Evolutionary conservation across 2,113 vertebrate species (phyloP).

Genomic region (Triplophysa tibetana): DNA sequence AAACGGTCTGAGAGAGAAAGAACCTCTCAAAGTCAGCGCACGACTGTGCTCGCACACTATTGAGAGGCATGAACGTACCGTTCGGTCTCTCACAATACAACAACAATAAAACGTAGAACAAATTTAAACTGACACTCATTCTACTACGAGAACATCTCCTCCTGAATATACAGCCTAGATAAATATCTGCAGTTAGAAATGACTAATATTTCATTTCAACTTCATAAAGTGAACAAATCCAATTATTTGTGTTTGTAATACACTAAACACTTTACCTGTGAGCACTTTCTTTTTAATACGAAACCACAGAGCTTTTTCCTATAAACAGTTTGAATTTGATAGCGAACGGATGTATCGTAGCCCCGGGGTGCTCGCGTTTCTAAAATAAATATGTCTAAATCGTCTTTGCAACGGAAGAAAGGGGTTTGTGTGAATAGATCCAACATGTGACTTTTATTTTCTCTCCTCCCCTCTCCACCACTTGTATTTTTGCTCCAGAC

Average conservation of each 20-base stretch:
- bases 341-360: constrained; percentile 44
- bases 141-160: background rate
- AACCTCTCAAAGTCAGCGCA: constrained; percentile 3
- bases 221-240: constrained; percentile 26
- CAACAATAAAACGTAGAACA: background rate
- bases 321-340: constrained; percentile 42
- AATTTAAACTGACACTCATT: constrained; percentile 25
- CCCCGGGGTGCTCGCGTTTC: constrained; percentile 24
- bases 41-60: background rate
- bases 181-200: constrained; percentile 23
- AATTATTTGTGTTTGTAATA: constrained; percentile 34
- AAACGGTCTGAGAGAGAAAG: constrained; percentile 1
- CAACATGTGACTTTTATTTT: constrained; percentile 63
- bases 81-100: constrained; percentile 21
- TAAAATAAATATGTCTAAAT: constrained; percentile 28
- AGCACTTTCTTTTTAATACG: background rate
- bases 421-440: constrained; percentile 41
- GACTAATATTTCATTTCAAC: constrained; percentile 22
- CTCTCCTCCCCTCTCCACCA: constrained; percentile 44
- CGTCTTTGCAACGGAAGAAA: constrained; percentile 62
- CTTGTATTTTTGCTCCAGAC: constrained; percentile 64
- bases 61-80: constrained; percentile 19
- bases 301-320: constrained; percentile 29
- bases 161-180: constrained; percentile 7
- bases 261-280: constrained; percentile 34